Evolutionary conservation across 23 tunicate genomes (phyloP), one percentile per base, ranked within the genome.

Genomic region (Clavelina lepadiformis): DNA sequence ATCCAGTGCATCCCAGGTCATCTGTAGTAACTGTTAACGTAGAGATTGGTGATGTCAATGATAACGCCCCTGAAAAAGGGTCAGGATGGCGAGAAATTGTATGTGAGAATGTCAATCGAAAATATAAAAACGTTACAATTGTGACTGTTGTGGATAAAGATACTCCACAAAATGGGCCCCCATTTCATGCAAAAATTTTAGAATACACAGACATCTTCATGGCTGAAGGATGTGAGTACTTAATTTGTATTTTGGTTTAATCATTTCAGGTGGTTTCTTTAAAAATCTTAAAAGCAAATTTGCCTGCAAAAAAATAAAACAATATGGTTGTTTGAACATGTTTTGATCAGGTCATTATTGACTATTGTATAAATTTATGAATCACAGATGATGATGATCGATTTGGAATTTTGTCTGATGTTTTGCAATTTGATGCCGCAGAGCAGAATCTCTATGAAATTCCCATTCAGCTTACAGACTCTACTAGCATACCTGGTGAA

Each of bases 51-150:
- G 95, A 86, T 49, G 46, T 54, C 22, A 86, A 86, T 36, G 95
- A 86, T 56, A 86, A 86, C 47, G 71, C 95, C 6, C 95, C 95
- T 3, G 61, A 32, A 19, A 56, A 45, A 20, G 68, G 46, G 7
- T n/a, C 35, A 0, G 75, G 76, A 0, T 56, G 38, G 51, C 46
- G 20, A 29, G 60, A 59, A 11, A 51, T 19, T 19, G 30, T 83
- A 19, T 83, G 91, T 38, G 82, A 75, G 38, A 59, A 75, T 19
- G 82, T 82, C 2, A 59, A 25, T 18, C 20, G 54, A 36, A 27
- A 55, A 5, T 19, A 2, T 28, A 53, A 54, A 1, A 62, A 51
- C 28, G 71, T 75, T 20, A 75, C 72, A n/a, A 41, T 21, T 21
- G 61, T 89, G 22, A 38, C 49, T 8, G 81, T 44, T 3, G 49